Base-by-base conservation (phyloP, 2,797 vertebrate species). In the Silurus aristotelis region DNA sequence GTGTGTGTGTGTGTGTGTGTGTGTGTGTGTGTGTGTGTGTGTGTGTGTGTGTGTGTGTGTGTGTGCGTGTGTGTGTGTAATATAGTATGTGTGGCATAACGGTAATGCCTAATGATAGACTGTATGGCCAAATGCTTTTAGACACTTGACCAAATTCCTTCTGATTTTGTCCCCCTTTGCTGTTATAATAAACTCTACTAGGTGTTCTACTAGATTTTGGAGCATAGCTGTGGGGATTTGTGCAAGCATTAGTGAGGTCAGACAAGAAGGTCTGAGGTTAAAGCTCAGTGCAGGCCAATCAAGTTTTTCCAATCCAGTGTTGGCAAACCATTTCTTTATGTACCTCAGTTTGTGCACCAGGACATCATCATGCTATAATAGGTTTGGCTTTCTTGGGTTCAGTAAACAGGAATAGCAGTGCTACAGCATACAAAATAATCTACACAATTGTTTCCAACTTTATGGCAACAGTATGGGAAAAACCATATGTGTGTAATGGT, bases 31-130 rank as follows among this genome's bases (percentile, higher is more conserved):
- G 48, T 48, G 31, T 31, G 31, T 31, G 31, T 31, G 31, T 31
- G 25, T 78, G 19, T 78, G 15, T 78, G 64, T 67, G 14, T 68
- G 67, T 38, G 31, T 67, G 66, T 17, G 5, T 68, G 66, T 68
- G 67, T 38, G 66, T 67, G 31, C 43, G 67, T 70, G 68, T 38
- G 66, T 68, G 27, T 79, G 58, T 63, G 6, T 38, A 82, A 70
- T 58, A 22, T 71, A 13, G 27, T n/a, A 6, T 25, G 17, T 61
- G 14, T 61, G 27, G 66, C 25, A 22, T 58, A 20, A 27, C 7
- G 48, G 8, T 63, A 61, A 72, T 63, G 15, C 27, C 27, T 38
- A n/a, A 20, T 71, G 48, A 58, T 38, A 70, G 27, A 78, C 15
- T 48, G 4, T 80, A 72, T 25, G 31, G 9, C 27, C 20, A 43